Evolutionary conservation across 35 echinoderm and acorn worm genomes (phyloP).

Genomic region (Heliocidaris tuberculata): DNA sequence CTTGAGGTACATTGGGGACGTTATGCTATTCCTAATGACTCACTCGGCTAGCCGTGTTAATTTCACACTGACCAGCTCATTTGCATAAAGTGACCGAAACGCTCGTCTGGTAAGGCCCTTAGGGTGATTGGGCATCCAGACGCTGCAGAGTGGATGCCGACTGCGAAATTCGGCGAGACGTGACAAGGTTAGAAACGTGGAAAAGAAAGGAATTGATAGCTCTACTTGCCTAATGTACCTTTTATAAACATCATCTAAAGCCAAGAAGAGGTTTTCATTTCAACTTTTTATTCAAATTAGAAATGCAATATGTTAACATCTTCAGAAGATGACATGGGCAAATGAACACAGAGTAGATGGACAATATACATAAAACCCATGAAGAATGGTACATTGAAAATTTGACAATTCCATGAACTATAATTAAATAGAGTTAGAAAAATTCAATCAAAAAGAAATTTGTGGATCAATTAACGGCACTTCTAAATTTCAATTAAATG

Average conservation of each 20-base stretch:
- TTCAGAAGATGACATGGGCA: not conserved
- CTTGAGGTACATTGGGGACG: not conserved
- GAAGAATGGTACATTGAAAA: not conserved
- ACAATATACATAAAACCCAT: not conserved
- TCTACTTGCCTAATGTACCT: not conserved
- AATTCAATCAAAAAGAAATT: not conserved
- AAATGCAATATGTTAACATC: not conserved
- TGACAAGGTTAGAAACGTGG: not conserved
- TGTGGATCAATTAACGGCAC: too few species aligned
- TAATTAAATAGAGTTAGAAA: not conserved
- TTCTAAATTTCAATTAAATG: too few species aligned
- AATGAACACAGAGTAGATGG: not conserved
- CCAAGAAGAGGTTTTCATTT: not conserved
- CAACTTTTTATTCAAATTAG: not conserved
- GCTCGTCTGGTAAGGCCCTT: not conserved
- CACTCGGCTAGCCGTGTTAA: not conserved
- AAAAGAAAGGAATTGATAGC: not conserved
- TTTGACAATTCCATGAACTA: not conserved
- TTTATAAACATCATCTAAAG: not conserved
- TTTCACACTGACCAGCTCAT: conserved; percentile 15
- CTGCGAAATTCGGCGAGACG: not conserved
- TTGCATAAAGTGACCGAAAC: conserved; percentile 9
- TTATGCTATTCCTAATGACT: not conserved
- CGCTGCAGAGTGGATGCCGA: not conserved
- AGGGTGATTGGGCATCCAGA: not conserved